Evolutionary conservation across 1,140 invertebrate species (phyloP).

Genomic region (Drosophila insularis): DNA sequence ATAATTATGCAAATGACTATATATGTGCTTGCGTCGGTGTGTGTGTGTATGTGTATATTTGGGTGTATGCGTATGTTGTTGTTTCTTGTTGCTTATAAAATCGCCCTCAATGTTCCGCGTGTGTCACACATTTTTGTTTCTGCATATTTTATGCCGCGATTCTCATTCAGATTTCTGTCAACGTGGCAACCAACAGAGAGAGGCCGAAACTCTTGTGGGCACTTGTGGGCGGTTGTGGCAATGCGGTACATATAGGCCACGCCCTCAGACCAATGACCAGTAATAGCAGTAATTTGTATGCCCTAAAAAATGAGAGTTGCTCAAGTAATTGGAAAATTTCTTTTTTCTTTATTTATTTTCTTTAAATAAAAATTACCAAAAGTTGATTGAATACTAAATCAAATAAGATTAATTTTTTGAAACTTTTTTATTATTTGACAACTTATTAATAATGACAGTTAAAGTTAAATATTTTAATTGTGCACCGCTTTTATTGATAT

Average conservation of each 20-base stretch:
- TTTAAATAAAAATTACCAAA: too few species aligned
- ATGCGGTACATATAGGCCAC: not conserved
- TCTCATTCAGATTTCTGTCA: constrained; percentile 24
- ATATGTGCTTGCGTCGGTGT: not conserved
- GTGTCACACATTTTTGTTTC: constrained; percentile 39
- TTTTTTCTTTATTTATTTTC: too few species aligned
- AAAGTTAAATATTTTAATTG: too few species aligned
- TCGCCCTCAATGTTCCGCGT: constrained; percentile 7
- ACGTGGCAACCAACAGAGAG: constrained; percentile 12
- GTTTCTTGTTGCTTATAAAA: not conserved
- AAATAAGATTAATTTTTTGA: too few species aligned
- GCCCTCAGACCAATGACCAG: constrained; percentile 1
- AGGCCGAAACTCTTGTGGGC: not conserved
- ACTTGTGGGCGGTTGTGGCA: constrained; percentile 6
- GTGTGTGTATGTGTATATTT: not conserved
- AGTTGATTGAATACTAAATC: too few species aligned
- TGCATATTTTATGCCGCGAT: constrained; percentile 52
- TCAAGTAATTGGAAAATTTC: too few species aligned
- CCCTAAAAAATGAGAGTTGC: not conserved
- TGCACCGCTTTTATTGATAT: too few species aligned
- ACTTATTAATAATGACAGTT: too few species aligned
- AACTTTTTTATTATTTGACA: too few species aligned
- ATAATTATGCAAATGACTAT: constrained; percentile 71
- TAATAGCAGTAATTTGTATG: not conserved
- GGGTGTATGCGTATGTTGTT: constrained; percentile 8